A percentile compares a stretch with the other conserved stretches of the same genome.
phyloP scores from a whole-genome alignment of 2,888 invertebrate species.

The Aricia artaxerxes region DNA sequence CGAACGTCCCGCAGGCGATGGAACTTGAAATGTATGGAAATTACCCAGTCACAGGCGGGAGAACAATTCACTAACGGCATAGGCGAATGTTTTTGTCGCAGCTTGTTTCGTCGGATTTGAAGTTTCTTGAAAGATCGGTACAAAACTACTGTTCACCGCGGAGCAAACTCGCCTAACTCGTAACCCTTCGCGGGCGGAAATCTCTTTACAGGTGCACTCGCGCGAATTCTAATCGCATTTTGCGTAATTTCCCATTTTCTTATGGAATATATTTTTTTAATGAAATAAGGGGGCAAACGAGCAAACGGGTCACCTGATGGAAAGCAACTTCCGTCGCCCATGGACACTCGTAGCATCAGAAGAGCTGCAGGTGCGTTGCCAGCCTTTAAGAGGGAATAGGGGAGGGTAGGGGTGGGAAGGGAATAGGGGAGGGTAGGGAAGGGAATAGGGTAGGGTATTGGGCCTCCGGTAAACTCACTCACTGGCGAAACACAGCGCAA shows the following conservation, averaged over 20 bases:
- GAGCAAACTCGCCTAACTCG: constrained; percentile 7
- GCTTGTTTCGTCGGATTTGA: constrained; percentile 73
- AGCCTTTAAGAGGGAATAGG: too few relatives aligned
- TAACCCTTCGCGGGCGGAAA: constrained; percentile 1
- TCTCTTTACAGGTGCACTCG: neutral
- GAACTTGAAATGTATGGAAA: constrained; percentile 81
- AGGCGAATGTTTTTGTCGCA: constrained; percentile 79
- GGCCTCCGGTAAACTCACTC: too few relatives aligned
- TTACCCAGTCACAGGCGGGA: constrained; percentile 79
- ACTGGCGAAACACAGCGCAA: too few relatives aligned
- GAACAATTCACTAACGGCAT: constrained; percentile 80
- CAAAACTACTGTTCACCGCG: constrained; percentile 34
- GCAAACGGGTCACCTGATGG: too few relatives aligned
- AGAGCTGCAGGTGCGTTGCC: too few relatives aligned
- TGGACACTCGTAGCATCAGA: too few relatives aligned
- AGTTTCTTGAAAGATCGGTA: constrained; percentile 51
- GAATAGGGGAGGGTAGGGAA: too few relatives aligned
- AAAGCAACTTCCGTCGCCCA: too few relatives aligned
- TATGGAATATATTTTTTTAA: neutral
- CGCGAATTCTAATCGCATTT: neutral
- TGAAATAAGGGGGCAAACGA: too few relatives aligned
- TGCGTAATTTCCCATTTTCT: neutral
- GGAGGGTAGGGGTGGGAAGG: too few relatives aligned
- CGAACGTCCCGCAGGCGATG: constrained; percentile 81
- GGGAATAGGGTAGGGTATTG: too few relatives aligned